Conservation (phyloP, 2,797 vertebrate genomes). For the Acomys russatus region DNA sequence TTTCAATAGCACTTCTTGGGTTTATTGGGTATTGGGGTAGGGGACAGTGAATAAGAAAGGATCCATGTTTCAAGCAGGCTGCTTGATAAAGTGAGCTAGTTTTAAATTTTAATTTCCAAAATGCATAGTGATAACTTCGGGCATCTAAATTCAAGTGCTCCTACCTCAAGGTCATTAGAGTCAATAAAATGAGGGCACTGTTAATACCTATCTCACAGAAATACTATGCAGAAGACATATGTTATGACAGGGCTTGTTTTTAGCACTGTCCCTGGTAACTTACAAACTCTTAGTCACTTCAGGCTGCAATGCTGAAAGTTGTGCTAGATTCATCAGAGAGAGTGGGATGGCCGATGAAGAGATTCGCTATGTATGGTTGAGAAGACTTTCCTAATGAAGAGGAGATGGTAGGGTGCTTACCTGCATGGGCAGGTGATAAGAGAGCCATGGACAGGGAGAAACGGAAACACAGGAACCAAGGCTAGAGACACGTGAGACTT, state of each 20-base stretch:
- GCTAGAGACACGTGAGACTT: background rate
- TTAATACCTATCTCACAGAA: background rate
- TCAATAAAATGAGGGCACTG: background rate
- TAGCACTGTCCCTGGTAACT: background rate
- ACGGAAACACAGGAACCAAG: background rate
- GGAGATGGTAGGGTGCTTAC: background rate
- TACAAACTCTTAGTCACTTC: background rate
- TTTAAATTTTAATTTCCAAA: background rate
- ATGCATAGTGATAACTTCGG: background rate
- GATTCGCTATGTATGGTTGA: background rate
- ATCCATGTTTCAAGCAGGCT: background rate
- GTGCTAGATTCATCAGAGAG: background rate
- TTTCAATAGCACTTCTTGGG: background rate
- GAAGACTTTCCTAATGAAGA: background rate
- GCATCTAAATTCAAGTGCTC: background rate
- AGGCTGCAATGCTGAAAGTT: background rate
- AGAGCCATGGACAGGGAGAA: background rate
- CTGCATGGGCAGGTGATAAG: background rate
- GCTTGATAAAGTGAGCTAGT: background rate
- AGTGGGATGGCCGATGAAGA: background rate
- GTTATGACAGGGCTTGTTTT: background rate
- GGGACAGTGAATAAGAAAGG: background rate
- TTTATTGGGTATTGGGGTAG: background rate
- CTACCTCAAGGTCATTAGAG: background rate
- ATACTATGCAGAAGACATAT: background rate